Evolutionary conservation across 1,140 invertebrate genomes (phyloP), one percentile per base, ranked within the genome.

Genomic region (Cyclina sinensis): DNA sequence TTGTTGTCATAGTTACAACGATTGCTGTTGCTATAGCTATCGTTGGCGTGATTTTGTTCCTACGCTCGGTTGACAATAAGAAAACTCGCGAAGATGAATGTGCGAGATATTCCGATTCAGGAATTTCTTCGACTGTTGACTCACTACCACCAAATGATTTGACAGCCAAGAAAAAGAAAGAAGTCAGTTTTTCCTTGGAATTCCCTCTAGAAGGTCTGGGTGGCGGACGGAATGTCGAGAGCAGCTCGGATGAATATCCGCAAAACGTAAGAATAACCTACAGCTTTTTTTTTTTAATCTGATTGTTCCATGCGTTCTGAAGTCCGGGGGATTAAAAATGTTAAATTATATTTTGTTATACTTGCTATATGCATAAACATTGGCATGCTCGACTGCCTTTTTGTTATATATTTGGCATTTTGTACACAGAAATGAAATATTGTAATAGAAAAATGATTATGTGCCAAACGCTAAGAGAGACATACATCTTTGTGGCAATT

Each of bases 1-100:
- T 88, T n/a, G 79, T 88, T 57, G 86, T 88, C 68, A 83, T 88
- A 54, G 70, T 88, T 59, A 74, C 86, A 54, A 88, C 86, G 0
- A 30, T 88, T 27, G 68, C 80, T 43, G 62, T 88, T 21, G 86
- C 86, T 18, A 48, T 88, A n/a, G 86, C 79, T 12, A 88, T 88
- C 16, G 79, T 88, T 76, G 79, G 35, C 4, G 78, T 62, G 11
- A 88, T 88, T 5, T 27, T 88, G 30, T 88, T 88, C 37, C 46
- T 88, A 18, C 30, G 86, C n/a, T 68, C 48, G 16, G n/a, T 43
- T 46, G 86, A 88, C n/a, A 70, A 65, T 11, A 73, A 62, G 24
- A 82, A 88, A 43, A 16, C 68, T 0, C 65, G 54, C 1, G 78
- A 82, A 73, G 79, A 83, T 54, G 46, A 21, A 18, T 32, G 65